phyloP scores from a whole-genome alignment of 2,888 invertebrate species.

The Abscondita cerata region DNA sequence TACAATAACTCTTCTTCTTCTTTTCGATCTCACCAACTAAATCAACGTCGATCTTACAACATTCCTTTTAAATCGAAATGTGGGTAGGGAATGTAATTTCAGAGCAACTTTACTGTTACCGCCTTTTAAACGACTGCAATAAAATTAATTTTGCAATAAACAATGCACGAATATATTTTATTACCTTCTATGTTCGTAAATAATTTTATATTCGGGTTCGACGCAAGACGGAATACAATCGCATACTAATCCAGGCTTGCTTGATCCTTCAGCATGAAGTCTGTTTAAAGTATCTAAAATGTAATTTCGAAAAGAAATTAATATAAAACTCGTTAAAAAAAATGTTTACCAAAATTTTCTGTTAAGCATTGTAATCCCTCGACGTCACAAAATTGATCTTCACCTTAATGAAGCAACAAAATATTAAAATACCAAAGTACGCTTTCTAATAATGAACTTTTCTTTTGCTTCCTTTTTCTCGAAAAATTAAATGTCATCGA shows the following conservation, averaged over 20 bases:
- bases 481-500: too few species aligned
- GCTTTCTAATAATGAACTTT: too few species aligned
- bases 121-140: slow-evolving; percentile 37
- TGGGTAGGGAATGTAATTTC: slow-evolving; percentile 63
- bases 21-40: slow-evolving; percentile 64
- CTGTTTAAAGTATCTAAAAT: slow-evolving; percentile 57
- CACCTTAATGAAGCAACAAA: slow-evolving; percentile 50
- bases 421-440: not conserved
- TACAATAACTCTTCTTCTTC: not conserved
- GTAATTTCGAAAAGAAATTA: slow-evolving; percentile 15
- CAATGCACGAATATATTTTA: slow-evolving; percentile 31
- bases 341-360: slow-evolving; percentile 55
- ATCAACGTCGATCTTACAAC: slow-evolving; percentile 67
- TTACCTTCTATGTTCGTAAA: slow-evolving; percentile 61
- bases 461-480: too few species aligned
- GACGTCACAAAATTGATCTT: slow-evolving; percentile 60
- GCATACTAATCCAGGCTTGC: slow-evolving; percentile 61
- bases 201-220: slow-evolving; percentile 65
- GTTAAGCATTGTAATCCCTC: slow-evolving; percentile 65
- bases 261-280: slow-evolving; percentile 56
- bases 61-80: slow-evolving; percentile 64
- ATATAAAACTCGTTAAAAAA: not conserved
- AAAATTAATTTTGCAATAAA: slow-evolving; percentile 11
- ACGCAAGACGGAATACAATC: slow-evolving; percentile 68
- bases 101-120: slow-evolving; percentile 57